These are phyloP conservation scores for Tachyglossus aculeatus DNA, from an alignment of 2,797 vertebrate species.

Conservation along the genomic window DNA sequence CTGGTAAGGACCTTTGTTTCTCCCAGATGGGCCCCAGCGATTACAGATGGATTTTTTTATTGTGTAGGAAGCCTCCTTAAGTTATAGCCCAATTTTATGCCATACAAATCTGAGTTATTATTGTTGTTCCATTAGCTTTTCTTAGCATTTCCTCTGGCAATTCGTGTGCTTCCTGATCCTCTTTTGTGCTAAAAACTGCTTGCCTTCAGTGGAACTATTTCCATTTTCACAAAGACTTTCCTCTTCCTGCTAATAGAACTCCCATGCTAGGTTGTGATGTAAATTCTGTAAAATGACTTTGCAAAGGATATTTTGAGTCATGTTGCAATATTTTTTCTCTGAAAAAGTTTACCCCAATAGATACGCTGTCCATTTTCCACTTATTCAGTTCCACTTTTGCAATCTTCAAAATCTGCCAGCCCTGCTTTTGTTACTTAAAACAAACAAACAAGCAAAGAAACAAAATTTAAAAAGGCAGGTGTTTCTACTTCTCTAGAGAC, in stretches of 20 bases:
- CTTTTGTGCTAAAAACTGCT: background rate
- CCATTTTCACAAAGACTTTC: conserved; percentile 7
- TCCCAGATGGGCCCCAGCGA: too few species aligned
- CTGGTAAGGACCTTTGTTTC: too few species aligned
- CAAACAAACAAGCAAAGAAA: too few species aligned
- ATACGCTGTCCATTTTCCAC: background rate
- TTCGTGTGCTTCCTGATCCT: background rate
- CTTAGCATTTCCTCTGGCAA: background rate
- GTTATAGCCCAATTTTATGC: background rate
- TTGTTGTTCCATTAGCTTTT: conserved; percentile 5
- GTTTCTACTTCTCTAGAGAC: too few species aligned
- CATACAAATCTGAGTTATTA: conserved; percentile 1
- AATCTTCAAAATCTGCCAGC: background rate
- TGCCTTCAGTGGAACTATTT: background rate
- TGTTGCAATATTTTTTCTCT: background rate
- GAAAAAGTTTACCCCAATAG: background rate
- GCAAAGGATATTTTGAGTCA: background rate
- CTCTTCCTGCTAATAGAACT: background rate
- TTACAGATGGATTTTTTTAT: background rate
- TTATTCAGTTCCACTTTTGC: background rate
- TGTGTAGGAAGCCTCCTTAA: background rate
- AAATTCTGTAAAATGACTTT: too few species aligned
- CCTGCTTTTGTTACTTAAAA: background rate
- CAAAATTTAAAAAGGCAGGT: too few species aligned
- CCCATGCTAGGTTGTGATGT: too few species aligned